Evolutionary conservation across 1,140 invertebrate genomes (phyloP).

Genomic region (Diachasma alloeum): DNA sequence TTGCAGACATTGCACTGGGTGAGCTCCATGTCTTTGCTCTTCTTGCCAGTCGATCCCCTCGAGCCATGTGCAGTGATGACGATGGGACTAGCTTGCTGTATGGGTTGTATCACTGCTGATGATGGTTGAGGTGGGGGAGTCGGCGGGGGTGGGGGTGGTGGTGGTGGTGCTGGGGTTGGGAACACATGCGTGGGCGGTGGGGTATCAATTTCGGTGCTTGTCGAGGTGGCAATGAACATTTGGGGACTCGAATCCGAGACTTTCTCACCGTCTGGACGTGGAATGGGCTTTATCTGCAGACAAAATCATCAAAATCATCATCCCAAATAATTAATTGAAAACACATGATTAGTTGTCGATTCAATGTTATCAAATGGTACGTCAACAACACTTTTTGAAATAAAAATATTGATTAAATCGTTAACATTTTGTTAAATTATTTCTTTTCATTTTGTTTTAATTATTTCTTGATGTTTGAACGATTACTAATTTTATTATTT

Average conservation of each 20-base stretch:
- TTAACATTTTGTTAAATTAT: too few relatives aligned
- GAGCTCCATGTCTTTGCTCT: conserved; percentile 59
- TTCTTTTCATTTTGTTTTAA: conserved; percentile 6
- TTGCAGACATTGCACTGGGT: conserved; percentile 75
- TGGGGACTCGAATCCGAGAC: conserved; percentile 70
- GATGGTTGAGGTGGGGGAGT: conserved; percentile 14
- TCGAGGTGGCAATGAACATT: conserved; percentile 76
- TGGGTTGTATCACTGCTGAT: background rate
- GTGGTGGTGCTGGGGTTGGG: conserved; percentile 58
- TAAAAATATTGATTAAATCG: too few relatives aligned
- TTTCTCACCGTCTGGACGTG: conserved; percentile 75
- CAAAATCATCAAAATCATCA: conserved; percentile 5
- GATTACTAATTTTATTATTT: too few relatives aligned
- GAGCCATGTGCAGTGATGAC: conserved; percentile 19
- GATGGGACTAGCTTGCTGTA: background rate
- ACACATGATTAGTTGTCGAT: too few relatives aligned
- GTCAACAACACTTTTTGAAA: too few relatives aligned
- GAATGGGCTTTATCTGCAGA: conserved; percentile 80
- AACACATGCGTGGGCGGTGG: conserved; percentile 54
- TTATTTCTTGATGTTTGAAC: too few relatives aligned
- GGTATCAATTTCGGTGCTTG: conserved; percentile 71
- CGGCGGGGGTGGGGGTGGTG: conserved; percentile 3
- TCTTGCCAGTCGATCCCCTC: conserved; percentile 44
- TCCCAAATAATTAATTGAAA: too few relatives aligned
- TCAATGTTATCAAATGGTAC: too few relatives aligned